These are phyloP conservation scores for Alouatta palliata DNA, from an alignment of 2,113 vertebrate genomes.

Conservation along the genomic window DNA sequence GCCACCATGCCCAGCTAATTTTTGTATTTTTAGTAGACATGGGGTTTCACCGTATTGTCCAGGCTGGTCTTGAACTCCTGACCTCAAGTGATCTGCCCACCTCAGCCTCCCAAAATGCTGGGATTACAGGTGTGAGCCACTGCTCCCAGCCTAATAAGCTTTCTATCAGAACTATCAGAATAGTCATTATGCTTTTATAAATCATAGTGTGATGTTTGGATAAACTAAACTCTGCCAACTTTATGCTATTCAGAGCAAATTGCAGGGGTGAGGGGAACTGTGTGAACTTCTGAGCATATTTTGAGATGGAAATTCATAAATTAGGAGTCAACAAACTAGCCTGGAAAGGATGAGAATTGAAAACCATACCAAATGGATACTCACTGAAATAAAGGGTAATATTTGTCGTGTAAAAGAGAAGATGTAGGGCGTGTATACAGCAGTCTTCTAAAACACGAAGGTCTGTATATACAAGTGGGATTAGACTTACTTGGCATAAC, in stretches of 20 bases:
- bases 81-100: background rate
- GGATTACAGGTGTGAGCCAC: no score
- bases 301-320: conserved; percentile 13
- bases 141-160: background rate
- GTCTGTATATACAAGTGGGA: background rate
- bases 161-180: background rate
- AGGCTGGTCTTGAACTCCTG: background rate
- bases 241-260: background rate
- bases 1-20: background rate
- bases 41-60: background rate
- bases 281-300: conserved; percentile 26
- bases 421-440: background rate
- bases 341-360: background rate
- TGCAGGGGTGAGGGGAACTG: background rate
- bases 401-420: background rate
- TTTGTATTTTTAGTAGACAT: background rate
- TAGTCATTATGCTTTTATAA: background rate
- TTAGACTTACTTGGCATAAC: background rate
- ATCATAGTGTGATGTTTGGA: background rate
- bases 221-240: background rate
- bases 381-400: background rate
- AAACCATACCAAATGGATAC: background rate
- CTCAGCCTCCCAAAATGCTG: no score
- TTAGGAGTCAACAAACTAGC: background rate
- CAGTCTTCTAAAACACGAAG: background rate